Evolutionary conservation across 1,140 invertebrate species (phyloP).

Genomic region (Whitmania pigra): DNA sequence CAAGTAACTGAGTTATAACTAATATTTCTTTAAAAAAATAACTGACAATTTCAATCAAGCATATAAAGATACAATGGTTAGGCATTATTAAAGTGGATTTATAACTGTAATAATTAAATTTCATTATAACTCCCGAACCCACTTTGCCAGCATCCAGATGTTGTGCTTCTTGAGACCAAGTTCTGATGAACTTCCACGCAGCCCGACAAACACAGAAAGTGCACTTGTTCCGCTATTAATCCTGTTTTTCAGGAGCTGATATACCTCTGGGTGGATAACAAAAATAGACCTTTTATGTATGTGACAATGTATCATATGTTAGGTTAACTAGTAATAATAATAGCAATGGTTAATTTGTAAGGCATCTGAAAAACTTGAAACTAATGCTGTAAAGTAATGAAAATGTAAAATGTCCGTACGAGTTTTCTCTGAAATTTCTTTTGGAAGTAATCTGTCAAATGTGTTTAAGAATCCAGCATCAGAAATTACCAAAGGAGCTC

Average conservation of each 20-base stretch:
- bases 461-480: constrained; percentile 39
- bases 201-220: constrained; percentile 39
- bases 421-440: constrained; percentile 35
- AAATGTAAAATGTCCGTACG: constrained; percentile 29
- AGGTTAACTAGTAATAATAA: too few species aligned
- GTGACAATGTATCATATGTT: too few species aligned
- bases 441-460: constrained; percentile 36
- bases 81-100: background rate
- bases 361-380: too few species aligned
- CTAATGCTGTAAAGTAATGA: too few species aligned
- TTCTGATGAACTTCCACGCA: constrained; percentile 37
- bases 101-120: too few species aligned
- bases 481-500: constrained; percentile 40
- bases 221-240: constrained; percentile 28
- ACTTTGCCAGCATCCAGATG: constrained; percentile 38
- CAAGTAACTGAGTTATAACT: background rate
- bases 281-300: background rate
- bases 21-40: too few species aligned
- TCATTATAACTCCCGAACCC: constrained; percentile 19
- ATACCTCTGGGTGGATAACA: constrained; percentile 27
- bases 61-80: background rate
- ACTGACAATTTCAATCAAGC: too few species aligned
- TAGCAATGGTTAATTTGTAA: too few species aligned
- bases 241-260: constrained; percentile 30
- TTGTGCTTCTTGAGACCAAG: constrained; percentile 37